A percentile compares a stretch with the other conserved stretches of the same genome.
Conservation (phyloP, 2,113 vertebrate genomes). For the Dipodomys ordii region DNA sequence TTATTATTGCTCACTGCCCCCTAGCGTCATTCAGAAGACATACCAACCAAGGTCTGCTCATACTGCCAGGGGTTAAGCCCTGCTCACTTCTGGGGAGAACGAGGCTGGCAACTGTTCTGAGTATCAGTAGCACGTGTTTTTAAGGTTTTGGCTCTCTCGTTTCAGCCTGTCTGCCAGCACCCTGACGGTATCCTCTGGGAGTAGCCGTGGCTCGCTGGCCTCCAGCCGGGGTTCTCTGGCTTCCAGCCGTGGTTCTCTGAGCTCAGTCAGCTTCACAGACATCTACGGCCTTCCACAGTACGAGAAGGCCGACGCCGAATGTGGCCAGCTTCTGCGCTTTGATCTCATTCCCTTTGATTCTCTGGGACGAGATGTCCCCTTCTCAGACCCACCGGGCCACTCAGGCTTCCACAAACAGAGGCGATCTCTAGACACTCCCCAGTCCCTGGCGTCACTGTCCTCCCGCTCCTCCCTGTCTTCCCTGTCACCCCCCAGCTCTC, state of each 20-base stretch:
- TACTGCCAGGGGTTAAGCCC: neutral
- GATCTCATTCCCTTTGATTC: slow-evolving; percentile 91
- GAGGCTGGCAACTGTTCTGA: neutral
- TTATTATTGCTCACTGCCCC: neutral
- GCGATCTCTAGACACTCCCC: slow-evolving; percentile 94
- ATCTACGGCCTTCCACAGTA: slow-evolving; percentile 98
- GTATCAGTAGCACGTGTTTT: neutral
- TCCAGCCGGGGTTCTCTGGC: slow-evolving; percentile 96
- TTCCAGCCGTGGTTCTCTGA: slow-evolving; percentile 97
- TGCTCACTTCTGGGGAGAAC: neutral
- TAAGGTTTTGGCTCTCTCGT: slow-evolving; percentile 7
- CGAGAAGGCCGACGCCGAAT: slow-evolving; percentile 90
- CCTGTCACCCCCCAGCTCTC: slow-evolving; percentile 96
- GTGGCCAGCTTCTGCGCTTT: slow-evolving; percentile 92
- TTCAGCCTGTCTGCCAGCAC: slow-evolving; percentile 95
- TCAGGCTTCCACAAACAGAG: slow-evolving; percentile 88
- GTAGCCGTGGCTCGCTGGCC: slow-evolving; percentile 96
- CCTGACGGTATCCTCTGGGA: slow-evolving; percentile 96
- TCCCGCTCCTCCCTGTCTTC: slow-evolving; percentile 98
- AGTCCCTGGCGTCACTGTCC: slow-evolving; percentile 96
- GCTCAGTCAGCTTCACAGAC: slow-evolving; percentile 98
- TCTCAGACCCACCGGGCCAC: slow-evolving; percentile 84
- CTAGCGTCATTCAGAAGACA: neutral
- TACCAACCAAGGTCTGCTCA: neutral
- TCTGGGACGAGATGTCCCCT: slow-evolving; percentile 87